Base-by-base conservation (phyloP, 2,113 vertebrate genomes). In the Serilophus lunatus region DNA sequence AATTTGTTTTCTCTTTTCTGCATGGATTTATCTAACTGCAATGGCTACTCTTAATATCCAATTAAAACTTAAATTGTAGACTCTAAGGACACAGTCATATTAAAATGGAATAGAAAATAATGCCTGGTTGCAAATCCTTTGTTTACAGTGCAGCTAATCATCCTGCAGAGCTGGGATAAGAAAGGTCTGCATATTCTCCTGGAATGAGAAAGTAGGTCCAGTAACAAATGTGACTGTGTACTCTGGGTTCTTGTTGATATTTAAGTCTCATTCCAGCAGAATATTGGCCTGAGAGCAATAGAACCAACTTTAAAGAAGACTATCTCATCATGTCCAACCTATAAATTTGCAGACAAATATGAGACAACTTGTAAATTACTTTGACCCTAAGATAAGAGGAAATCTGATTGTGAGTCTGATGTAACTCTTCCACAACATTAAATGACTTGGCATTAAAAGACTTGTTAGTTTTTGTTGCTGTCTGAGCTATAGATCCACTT, bases 51-150 rank as follows among this genome's bases (percentile, higher is more conserved):
- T 35, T 85, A 91, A 59, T 82, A 91, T 92, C 76, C 78, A 74
- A 90, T 82, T 89, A 94, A 90, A 92, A 90, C 51, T 65, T 74
- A 56, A 81, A 80, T n/a, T 49, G 47, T 56, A 40, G 63, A 36
- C 51, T 71, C 38, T 66, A 66, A 85, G 56, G 64, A 75, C 76
- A 82, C 4, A 77, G 45, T 14, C 68, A 66, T 18, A 77, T 66
- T 63, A 84, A 87, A 92, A 86, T 50, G 13, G 42, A 90, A 94
- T 28, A 88, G 66, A 78, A 95, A 77, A 83, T 38, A 77, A 82
- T 33, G 42, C 9, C 56, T 94, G 19, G 10, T 31, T 90, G 56
- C 57, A 90, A 94, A 92, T 82, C 45, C 49, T 63, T 86, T 93
- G 80, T 90, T 74, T 90, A 74, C 59, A 81, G 19, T 16, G 23